Conservation (phyloP, 2,888 invertebrate genomes). For the Morpho helenor region DNA sequence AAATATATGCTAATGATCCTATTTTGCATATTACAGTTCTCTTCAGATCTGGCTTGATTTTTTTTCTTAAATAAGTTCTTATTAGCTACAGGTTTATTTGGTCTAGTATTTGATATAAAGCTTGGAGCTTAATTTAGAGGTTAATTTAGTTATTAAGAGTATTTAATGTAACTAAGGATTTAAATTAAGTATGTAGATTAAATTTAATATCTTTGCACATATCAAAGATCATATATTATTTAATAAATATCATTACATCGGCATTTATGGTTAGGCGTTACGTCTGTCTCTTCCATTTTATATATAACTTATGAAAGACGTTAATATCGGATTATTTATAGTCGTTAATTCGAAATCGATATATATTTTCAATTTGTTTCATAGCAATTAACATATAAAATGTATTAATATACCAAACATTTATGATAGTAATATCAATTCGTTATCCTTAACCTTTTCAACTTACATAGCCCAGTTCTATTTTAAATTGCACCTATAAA, state of each 20-base stretch:
- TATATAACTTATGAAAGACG: not conserved
- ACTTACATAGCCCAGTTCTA: too few species aligned
- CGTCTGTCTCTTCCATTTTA: constrained; percentile 1
- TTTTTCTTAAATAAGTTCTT: not conserved
- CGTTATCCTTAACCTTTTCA: too few species aligned
- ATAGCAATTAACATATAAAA: too few species aligned
- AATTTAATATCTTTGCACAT: constrained; percentile 24
- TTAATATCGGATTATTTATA: not conserved
- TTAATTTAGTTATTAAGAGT: constrained; percentile 21
- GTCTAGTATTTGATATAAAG: constrained; percentile 26
- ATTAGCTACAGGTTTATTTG: constrained; percentile 9
- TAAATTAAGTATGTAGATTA: constrained; percentile 24
- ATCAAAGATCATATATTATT: constrained; percentile 16
- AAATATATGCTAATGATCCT: not conserved
- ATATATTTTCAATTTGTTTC: too few species aligned
- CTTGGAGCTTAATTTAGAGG: constrained; percentile 32
- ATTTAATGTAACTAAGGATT: constrained; percentile 29
- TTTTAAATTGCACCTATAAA: too few species aligned
- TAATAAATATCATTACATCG: constrained; percentile 3
- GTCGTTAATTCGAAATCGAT: too few species aligned
- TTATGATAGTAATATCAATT: too few species aligned
- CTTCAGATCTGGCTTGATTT: not conserved
- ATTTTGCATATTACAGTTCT: not conserved
- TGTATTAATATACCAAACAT: too few species aligned
- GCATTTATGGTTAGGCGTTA: not conserved